Evolutionary conservation across 2,113 vertebrate species (phyloP), one percentile per base, ranked within the genome.

Genomic region (Bombycilla garrulus): DNA sequence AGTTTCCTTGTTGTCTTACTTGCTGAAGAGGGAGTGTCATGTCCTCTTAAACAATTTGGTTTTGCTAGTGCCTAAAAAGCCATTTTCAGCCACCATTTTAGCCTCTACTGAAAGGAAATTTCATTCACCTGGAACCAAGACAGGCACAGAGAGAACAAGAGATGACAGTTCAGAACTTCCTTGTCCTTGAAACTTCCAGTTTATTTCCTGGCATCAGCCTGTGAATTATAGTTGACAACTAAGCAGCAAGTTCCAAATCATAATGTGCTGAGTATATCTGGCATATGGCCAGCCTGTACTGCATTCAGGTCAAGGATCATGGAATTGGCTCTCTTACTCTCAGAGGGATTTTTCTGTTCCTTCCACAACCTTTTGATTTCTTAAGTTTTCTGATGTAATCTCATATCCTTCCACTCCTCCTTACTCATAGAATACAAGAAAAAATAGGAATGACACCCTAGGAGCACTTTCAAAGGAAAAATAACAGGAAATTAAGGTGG

Each of bases 171-270:
- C 28, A 72, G 50, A 61, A 25, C 54, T 94, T 92, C 78, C 87
- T 90, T 81, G 90, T 88, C 91, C 92, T 97, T 95, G 90, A 94
- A 91, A 91, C 23, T 54, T 94, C 44, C 22, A 35, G 36, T 72
- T 60, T 58, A 74, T 66, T 88, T 95, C 81, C 61, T 95, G 90
- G 71, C 81, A 80, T 90, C 78, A 91, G 54, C 44, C 62, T 22
- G 4, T 12, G 10, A 95, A 90, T 76, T 85, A 40, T 25, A 81
- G 51, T 50, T 93, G 66, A 48, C 40, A 79, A n/a, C 35, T 78
- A 83, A 89, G 91, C 33, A 91, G 74, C 76, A 76, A 90, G 79
- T 91, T 89, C 77, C 95, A 92, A 58, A 87, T 80, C 79, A 81
- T 70, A 74, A 71, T 79, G 77, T 88, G 58, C 88, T 64, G 42